phyloP scores from a whole-genome alignment of 2,797 vertebrate species.

The Epinephelus coioides region DNA sequence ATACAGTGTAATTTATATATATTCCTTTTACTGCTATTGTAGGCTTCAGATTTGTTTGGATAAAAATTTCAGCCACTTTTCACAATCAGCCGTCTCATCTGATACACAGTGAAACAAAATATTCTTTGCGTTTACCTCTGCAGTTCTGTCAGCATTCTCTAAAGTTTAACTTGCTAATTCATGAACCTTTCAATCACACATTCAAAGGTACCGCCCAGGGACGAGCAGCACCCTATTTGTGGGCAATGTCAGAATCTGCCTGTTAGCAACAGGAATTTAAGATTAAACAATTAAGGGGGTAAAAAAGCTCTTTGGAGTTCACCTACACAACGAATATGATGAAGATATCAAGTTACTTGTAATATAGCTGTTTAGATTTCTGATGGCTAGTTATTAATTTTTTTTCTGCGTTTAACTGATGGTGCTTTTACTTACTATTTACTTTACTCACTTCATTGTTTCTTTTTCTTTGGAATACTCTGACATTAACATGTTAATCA shows the following conservation, averaged over 20 bases:
- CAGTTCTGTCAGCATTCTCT: not conserved
- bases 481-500: not conserved
- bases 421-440: not conserved
- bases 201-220: slow-evolving; percentile 3
- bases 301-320: not conserved
- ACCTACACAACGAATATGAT: not conserved
- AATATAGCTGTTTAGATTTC: not conserved
- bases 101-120: not conserved
- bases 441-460: not conserved
- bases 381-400: not conserved
- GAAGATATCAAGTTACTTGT: not conserved
- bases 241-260: slow-evolving; percentile 27
- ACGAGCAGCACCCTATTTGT: slow-evolving; percentile 15
- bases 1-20: not conserved
- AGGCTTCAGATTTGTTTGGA: not conserved
- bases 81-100: not conserved
- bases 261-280: not conserved
- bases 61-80: not conserved
- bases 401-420: not conserved
- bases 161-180: slow-evolving; percentile 16
- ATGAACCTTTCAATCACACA: slow-evolving; percentile 13
- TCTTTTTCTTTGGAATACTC: not conserved
- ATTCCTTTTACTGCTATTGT: not conserved
- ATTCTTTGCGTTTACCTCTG: not conserved
- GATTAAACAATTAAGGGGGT: not conserved